These are phyloP conservation scores for Philaethria dido DNA, from an alignment of 2,888 invertebrate species.

Conservation along the genomic window DNA sequence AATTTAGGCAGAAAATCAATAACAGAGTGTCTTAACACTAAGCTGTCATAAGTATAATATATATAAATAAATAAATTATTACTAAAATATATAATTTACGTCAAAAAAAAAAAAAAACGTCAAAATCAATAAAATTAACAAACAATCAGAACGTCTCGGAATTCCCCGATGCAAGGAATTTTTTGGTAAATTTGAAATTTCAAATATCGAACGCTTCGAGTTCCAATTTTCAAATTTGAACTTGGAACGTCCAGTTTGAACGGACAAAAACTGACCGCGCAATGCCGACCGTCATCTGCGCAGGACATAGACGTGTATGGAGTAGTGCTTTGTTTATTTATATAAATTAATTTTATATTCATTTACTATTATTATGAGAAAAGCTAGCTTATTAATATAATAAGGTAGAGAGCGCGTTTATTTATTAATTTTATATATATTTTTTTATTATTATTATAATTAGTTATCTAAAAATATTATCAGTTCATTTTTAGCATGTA, in stretches of 20 bases:
- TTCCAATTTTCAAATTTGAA: slow-evolving; percentile 84
- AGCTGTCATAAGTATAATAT: no score
- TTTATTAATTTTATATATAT: no score
- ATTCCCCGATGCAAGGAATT: slow-evolving; percentile 57
- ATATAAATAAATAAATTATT: no score
- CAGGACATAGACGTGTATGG: slow-evolving; percentile 52
- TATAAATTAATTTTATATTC: slow-evolving; percentile 19
- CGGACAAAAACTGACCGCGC: slow-evolving; percentile 81
- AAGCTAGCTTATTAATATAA: no score
- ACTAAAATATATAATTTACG: slow-evolving; percentile 9
- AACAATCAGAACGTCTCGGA: slow-evolving; percentile 48
- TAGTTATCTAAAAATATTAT: no score
- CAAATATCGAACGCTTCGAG: slow-evolving; percentile 76
- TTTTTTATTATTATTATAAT: no score
- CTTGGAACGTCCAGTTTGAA: slow-evolving; percentile 82
- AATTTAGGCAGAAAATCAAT: no score
- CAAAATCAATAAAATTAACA: slow-evolving; percentile 48
- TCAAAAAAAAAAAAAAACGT: slow-evolving; percentile 45
- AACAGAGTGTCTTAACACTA: no score
- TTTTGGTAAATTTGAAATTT: slow-evolving; percentile 76
- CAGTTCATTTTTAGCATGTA: no score
- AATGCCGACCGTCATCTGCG: slow-evolving; percentile 78
- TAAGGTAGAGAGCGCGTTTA: no score
- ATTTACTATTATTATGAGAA: no score
- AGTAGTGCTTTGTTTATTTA: slow-evolving; percentile 49